Base-by-base conservation (phyloP, 2,888 invertebrate species). In the Laothoe populi region DNA sequence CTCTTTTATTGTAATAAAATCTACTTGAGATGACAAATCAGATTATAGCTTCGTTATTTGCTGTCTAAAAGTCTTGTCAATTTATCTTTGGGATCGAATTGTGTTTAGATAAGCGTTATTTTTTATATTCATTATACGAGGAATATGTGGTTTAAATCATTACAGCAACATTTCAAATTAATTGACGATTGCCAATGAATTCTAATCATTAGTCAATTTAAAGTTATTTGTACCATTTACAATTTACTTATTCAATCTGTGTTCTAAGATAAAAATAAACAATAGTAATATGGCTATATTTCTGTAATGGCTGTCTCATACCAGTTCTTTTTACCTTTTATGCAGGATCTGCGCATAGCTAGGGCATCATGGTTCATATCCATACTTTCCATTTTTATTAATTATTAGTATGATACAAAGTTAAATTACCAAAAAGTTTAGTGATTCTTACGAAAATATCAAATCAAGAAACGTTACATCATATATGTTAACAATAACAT, bases 1-100 rank as follows among this genome's bases (percentile, higher is more conserved):
- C 35, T 31, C 53, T 63, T 72, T 72, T 68, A 24, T 40, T 66
- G 65, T 60, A 53, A 61, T 61, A 45, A 61, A 67, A 70, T 70
- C 66, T 62, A 66, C 62, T 72, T 77, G 71, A 65, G 35, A 53
- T 35, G 53, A 19, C 53, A 53, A 53, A 53, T 53, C 31, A 53
- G 35, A 53, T 53, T 35, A 53, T 53, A 19, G 53, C 64, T 64
- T 60, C 61, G 46, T 64, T 63, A 66, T 66, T 66, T 59, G 49
- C 62, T 57, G 46, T 64, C 45, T 63, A 45, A 57, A 62, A 44
- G 44, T 59, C 48, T 57, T 61, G 63, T 38, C 53, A 53, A 59
- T 31, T 44, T 44, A 44, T 44, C 19, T 44, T 44, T 44, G 16
- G 19, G 19, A 7, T 4, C 19, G 31, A 53, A 35, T 53, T 31